These are phyloP conservation scores for Seira ritae DNA, from an alignment of 2,888 invertebrate genomes.

Conservation along the genomic window DNA sequence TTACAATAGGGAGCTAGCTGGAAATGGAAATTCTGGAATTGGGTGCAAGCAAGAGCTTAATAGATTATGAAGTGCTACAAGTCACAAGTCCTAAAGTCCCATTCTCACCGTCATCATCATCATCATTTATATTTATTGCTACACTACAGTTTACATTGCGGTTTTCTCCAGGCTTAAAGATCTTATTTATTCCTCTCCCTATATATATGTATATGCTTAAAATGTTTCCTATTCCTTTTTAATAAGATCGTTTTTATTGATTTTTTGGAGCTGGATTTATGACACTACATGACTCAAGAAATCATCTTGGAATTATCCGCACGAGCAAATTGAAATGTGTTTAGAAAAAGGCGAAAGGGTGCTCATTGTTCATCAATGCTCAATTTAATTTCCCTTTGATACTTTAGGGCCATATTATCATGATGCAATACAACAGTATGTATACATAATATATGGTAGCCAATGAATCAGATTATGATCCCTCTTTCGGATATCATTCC, in stretches of 20 bases:
- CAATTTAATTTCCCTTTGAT: neutral
- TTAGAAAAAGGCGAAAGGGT: too few species aligned
- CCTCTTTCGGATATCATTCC: neutral
- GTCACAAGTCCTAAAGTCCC: neutral
- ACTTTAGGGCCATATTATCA: too few species aligned
- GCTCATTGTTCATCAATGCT: neutral
- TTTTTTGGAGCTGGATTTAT: neutral
- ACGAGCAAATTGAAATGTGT: neutral
- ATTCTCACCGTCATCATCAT: too few species aligned
- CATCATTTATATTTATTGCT: too few species aligned
- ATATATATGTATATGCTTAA: too few species aligned
- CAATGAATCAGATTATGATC: neutral
- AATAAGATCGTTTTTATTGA: neutral
- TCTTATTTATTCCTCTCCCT: too few species aligned
- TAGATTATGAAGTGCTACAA: neutral
- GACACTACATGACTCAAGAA: neutral
- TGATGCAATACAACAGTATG: too few species aligned
- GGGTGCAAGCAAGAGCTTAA: neutral
- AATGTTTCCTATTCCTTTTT: neutral
- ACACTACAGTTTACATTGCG: conserved; percentile 2
- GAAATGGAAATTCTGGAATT: neutral
- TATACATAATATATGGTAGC: too few species aligned
- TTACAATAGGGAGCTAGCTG: neutral
- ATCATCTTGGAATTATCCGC: neutral
- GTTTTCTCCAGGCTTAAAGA: neutral